A percentile compares a stretch with the other conserved stretches of the same genome.
Evolutionary conservation across 1,140 invertebrate species (phyloP).

Genomic region (Tetramorium alpestre): DNA sequence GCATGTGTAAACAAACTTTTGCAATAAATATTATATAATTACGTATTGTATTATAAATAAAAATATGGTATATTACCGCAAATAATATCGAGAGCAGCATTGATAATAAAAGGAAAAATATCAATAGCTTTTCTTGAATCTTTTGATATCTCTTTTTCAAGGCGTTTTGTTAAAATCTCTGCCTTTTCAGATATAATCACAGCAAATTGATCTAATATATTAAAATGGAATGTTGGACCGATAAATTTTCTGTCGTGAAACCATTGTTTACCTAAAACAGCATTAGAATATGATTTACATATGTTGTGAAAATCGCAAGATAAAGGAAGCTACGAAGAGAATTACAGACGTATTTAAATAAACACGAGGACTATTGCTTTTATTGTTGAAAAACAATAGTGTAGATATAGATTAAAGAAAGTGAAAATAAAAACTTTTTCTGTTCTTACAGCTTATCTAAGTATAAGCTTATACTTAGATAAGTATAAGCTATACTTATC

Average conservation of each 20-base stretch:
- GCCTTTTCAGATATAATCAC: constrained; percentile 91
- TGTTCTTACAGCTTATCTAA: no score
- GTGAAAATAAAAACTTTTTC: no score
- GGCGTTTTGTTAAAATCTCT: constrained; percentile 87
- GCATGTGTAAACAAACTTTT: neutral
- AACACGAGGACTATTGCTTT: no score
- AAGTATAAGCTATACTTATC: no score
- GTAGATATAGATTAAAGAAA: no score
- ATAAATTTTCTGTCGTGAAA: constrained; percentile 91
- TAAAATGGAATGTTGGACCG: constrained; percentile 95
- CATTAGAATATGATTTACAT: neutral
- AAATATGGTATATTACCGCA: constrained; percentile 87
- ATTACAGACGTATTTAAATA: no score
- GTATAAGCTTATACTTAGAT: no score
- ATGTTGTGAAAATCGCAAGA: neutral
- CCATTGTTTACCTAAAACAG: constrained; percentile 90
- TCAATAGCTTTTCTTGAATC: constrained; percentile 85
- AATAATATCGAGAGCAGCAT: constrained; percentile 92
- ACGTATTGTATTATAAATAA: neutral
- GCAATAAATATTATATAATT: neutral
- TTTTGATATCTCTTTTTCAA: constrained; percentile 80
- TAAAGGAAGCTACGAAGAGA: neutral
- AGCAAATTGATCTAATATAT: constrained; percentile 92
- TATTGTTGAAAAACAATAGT: no score
- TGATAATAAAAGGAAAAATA: constrained; percentile 88